Base-by-base conservation (phyloP, 2,797 vertebrate genomes). In the Acanthis flammea region DNA sequence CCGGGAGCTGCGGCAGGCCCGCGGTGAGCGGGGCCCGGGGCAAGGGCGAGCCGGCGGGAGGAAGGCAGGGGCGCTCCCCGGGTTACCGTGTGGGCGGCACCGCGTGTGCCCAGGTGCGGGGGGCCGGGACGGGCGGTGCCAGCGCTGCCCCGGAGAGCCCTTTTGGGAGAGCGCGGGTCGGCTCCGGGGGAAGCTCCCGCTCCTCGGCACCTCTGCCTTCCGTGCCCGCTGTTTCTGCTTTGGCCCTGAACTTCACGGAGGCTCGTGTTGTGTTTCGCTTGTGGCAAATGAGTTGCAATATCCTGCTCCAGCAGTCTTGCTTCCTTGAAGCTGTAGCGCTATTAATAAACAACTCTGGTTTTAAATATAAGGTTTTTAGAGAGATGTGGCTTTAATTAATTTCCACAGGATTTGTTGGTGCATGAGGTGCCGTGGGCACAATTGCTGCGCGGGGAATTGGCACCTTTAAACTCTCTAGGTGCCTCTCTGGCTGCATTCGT, bases 391-490 rank as follows among this genome's bases (percentile, higher is more conserved):
- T 78, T 45, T 62, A 55, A 48, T 57, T 57, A 9, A 39, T n/a
- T n/a, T 47, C 11, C 6, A 6, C 25, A 47, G 39, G n/a, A 12
- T 53, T 68, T 53, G 19, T 9, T 47, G 39, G 60, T 12, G 7
- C 3, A 0, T 2, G 9, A 24, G n/a, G 25, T 54, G 39, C 14
- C 0, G 1, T 11, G 33, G 48, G 48, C 15, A 16, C 2, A 4
- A 31, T 75, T 44, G 15, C 12, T 51, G 16, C 2, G 0, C 0
- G 3, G 25, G 63, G 30, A 8, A 19, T 7, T 24, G 30, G 19
- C 50, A 21, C 12, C 19, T 53, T 72, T 35, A 37, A 44, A 48
- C 30, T 47, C 10, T 53, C 19, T 30, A 1, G 3, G 42, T 55
- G 39, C 1, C 1, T 18, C 33, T 62, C 35, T 9, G 18, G 51